Conservation (phyloP, 2,113 vertebrate genomes). For the Tupaia tana region DNA sequence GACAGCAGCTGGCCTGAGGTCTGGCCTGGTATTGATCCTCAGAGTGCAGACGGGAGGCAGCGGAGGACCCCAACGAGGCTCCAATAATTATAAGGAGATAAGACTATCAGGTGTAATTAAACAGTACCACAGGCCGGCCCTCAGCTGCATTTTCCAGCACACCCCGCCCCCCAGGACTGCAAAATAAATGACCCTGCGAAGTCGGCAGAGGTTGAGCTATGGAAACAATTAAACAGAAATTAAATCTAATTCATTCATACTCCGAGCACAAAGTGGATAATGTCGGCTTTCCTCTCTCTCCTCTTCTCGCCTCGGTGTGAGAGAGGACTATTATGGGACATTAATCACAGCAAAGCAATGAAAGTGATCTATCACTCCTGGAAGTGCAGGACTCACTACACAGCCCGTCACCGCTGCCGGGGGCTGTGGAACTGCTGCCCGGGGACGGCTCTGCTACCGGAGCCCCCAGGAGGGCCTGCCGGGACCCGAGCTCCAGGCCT, state of each 20-base stretch:
- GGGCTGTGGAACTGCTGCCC: slow-evolving; percentile 74
- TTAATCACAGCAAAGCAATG: slow-evolving; percentile 90
- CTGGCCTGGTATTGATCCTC: not conserved
- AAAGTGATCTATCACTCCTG: slow-evolving; percentile 88
- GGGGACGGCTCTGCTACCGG: not conserved
- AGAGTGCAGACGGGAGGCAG: not conserved
- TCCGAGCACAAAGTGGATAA: slow-evolving; percentile 90
- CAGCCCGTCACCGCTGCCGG: slow-evolving; percentile 79
- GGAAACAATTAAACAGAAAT: slow-evolving; percentile 95
- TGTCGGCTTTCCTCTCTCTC: slow-evolving; percentile 78
- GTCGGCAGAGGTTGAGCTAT: slow-evolving; percentile 91
- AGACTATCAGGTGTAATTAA: slow-evolving; percentile 93
- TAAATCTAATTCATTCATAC: slow-evolving; percentile 93
- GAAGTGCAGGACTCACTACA: slow-evolving; percentile 83
- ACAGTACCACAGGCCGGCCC: slow-evolving; percentile 82
- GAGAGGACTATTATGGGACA: slow-evolving; percentile 88
- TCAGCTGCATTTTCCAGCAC: slow-evolving; percentile 61
- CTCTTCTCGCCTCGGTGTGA: slow-evolving; percentile 88
- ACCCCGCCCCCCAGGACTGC: slow-evolving; percentile 81
- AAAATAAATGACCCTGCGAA: slow-evolving; percentile 93
- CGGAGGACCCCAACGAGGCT: slow-evolving; percentile 75
- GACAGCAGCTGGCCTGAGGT: not conserved
- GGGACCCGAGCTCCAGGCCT: fast-evolving
- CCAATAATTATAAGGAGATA: slow-evolving; percentile 88
- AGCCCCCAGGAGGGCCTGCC: fast-evolving